Conservation (phyloP, 2,797 vertebrate species). For the Poecilia gillii region DNA sequence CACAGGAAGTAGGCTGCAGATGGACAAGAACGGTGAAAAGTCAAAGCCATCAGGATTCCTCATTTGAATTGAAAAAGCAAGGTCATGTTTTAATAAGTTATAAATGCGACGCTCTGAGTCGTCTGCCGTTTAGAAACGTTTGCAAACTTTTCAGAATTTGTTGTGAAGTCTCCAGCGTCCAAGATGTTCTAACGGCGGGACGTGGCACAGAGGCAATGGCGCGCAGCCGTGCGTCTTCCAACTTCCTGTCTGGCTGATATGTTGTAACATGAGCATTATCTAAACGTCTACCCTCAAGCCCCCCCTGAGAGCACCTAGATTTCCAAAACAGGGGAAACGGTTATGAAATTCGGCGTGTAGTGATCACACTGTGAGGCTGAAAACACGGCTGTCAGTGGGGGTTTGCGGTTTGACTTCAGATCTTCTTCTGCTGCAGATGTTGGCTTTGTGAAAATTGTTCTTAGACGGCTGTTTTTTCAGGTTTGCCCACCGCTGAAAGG, state of each 20-base stretch:
- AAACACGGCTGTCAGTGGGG: constrained; percentile 59
- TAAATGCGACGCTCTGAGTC: background rate
- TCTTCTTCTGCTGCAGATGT: constrained; percentile 61
- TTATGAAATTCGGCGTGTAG: constrained; percentile 69
- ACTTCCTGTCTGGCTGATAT: constrained; percentile 39
- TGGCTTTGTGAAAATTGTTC: constrained; percentile 53
- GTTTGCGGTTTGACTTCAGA: constrained; percentile 66
- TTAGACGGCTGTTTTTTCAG: constrained; percentile 52
- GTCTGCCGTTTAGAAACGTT: background rate
- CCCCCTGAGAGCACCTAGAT: constrained; percentile 50
- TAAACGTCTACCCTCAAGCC: constrained; percentile 46
- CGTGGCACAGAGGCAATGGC: background rate
- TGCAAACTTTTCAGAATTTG: background rate
- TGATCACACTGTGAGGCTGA: constrained; percentile 32
- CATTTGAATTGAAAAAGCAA: constrained; percentile 22
- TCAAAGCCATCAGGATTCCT: constrained; percentile 13
- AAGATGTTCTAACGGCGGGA: constrained; percentile 11
- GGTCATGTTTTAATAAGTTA: background rate
- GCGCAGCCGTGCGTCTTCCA: background rate
- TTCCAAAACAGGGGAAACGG: constrained; percentile 72
- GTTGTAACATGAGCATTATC: constrained; percentile 53
- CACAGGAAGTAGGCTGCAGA: constrained; percentile 47
- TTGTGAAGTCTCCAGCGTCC: background rate
- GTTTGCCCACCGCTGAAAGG: constrained; percentile 19
- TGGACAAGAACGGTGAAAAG: constrained; percentile 36